Percentiles rank a stretch among this genome's conserved stretches.
Conservation (phyloP, 2,888 invertebrate species). For the Diaphora mendica region DNA sequence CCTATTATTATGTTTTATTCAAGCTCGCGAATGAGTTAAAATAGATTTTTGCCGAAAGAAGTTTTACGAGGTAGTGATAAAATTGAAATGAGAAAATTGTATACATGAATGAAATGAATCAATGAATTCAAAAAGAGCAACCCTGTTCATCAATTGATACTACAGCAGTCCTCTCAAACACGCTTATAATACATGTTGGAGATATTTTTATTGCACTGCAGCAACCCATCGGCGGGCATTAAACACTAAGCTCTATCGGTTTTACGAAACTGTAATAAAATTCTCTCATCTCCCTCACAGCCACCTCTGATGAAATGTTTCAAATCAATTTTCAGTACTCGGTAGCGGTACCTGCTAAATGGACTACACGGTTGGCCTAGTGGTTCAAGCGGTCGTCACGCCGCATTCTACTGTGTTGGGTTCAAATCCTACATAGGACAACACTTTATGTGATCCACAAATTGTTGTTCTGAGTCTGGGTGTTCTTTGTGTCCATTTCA, state of each 20-base stretch:
- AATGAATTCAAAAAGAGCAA: background rate
- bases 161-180: background rate
- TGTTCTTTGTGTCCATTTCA: too few relatives aligned
- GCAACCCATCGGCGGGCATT: slow-evolving; percentile 40
- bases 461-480: too few relatives aligned
- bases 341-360: background rate
- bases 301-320: slow-evolving; percentile 29
- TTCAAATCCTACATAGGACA: too few relatives aligned
- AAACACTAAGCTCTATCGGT: slow-evolving; percentile 32
- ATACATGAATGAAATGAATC: background rate
- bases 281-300: slow-evolving; percentile 31
- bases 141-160: background rate
- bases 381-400: too few relatives aligned
- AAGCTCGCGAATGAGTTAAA: too few relatives aligned
- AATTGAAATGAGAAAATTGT: background rate
- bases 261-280: slow-evolving; percentile 37
- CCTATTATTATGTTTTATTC: too few relatives aligned
- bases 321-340: slow-evolving; percentile 28
- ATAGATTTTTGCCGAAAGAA: too few relatives aligned
- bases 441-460: too few relatives aligned
- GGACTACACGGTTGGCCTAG: too few relatives aligned
- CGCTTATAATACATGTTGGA: background rate
- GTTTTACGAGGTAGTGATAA: too few relatives aligned
- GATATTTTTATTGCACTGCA: slow-evolving; percentile 21
- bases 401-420: too few relatives aligned